Evolutionary conservation across 2,113 vertebrate species (phyloP), one percentile per base, ranked within the genome.

Genomic region (Garra rufa): DNA sequence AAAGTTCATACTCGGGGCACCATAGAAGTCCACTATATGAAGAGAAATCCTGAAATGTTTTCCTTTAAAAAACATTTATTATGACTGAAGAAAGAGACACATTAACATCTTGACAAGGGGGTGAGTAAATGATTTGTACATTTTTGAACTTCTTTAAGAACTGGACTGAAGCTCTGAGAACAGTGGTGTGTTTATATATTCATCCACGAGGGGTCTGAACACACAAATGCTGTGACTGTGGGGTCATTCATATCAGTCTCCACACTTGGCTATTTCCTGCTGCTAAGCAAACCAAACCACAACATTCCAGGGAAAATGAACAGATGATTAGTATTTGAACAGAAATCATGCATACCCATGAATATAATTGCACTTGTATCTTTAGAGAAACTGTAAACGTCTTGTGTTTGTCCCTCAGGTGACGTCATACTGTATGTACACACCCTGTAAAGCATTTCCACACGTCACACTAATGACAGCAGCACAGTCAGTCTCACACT

Each of bases 181-280:
- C 30, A 82, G 67, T 71, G 6, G 15, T 46, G 50, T 73, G 70
- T 44, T 73, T 57, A 38, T 61, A n/a, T 11, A 71, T 79, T 80
- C 17, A 24, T 24, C 52, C 83, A 80, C 83, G 74, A 73, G 76
- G 26, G 83, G 83, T 73, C 26, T 57, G 55, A 61, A 34, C 65
- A 77, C n/a, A 65, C 65, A 43, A 84, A 44, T 30, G 19, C 71
- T 10, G 52, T 57, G 52, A 57, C 65, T 85, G 44, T 80, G 76
- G 67, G 65, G 76, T 57, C 69, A 85, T 85, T 85, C 84, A 85
- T 83, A 59, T 74, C 24, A 17, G 65, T 38, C 63, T 70, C 24
- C 57, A 48, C n/a, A 28, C 44, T 75, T 77, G 75, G 71, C 55
- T 81, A 63, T 26, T 81, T 74, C 77, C 84, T 65, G 55, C 41